phyloP scores from a whole-genome alignment of 2,888 invertebrate species.

The Blastobasis lacticolella region DNA sequence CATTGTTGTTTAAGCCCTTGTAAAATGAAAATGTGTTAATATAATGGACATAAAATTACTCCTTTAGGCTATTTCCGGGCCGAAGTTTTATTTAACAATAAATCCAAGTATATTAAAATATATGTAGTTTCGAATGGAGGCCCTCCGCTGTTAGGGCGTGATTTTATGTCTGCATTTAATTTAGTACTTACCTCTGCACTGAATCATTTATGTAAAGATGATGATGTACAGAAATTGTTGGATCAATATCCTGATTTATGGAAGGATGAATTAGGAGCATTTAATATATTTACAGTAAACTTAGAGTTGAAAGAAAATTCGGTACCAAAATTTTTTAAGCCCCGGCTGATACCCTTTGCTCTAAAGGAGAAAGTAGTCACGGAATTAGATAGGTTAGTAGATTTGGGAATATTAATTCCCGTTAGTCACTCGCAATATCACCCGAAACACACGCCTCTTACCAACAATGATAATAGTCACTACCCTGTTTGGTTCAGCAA shows the following conservation, averaged over 20 bases:
- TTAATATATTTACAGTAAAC: not conserved
- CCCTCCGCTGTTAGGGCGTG: conserved; percentile 2
- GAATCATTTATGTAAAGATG: too few relatives aligned
- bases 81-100: not conserved
- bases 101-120: not conserved
- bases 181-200: not conserved
- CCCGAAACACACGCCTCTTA: too few relatives aligned
- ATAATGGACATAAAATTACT: conserved; percentile 1
- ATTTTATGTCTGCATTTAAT: conserved; percentile 3
- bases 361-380: not conserved
- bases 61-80: not conserved
- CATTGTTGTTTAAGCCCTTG: too few relatives aligned
- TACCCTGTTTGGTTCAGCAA: too few relatives aligned
- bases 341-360: conserved; percentile 1
- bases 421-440: conserved; percentile 1
- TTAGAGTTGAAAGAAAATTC: conserved; percentile 1
- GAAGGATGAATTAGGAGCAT: too few relatives aligned
- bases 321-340: conserved; percentile 1
- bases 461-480: too few relatives aligned
- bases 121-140: conserved; percentile 2
- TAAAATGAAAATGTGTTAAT: not conserved
- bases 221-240: too few relatives aligned
- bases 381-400: conserved; percentile 2
- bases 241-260: too few relatives aligned
- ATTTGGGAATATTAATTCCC: conserved; percentile 1